phyloP scores from a whole-genome alignment of 1,140 invertebrate species.

The Phymorhynchus buccinoides region DNA sequence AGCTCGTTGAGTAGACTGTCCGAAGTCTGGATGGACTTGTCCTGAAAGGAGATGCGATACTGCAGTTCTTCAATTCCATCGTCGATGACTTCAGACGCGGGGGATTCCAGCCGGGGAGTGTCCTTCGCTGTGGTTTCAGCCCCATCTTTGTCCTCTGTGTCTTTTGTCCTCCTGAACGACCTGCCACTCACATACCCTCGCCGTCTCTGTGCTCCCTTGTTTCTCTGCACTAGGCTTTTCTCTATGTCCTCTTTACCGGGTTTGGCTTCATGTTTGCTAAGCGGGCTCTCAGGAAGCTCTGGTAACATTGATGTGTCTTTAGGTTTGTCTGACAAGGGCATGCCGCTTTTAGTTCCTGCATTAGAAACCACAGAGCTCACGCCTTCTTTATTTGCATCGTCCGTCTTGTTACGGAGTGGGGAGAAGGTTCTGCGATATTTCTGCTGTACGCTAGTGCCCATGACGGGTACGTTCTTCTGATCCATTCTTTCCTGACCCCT shows the following conservation, averaged over 20 bases:
- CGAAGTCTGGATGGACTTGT: slow-evolving; percentile 41
- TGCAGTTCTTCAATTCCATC: slow-evolving; percentile 22
- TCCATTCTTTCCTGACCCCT: slow-evolving; percentile 18
- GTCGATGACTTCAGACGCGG: neutral
- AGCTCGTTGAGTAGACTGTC: slow-evolving; percentile 26
- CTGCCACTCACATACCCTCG: slow-evolving; percentile 19
- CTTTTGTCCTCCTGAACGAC: slow-evolving; percentile 37
- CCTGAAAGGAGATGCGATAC: neutral
- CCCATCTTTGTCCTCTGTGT: slow-evolving; percentile 22
- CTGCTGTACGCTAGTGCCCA: slow-evolving; percentile 44
- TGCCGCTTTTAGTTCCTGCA: neutral
- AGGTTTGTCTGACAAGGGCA: neutral
- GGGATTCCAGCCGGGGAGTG: neutral
- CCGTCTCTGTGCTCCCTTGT: slow-evolving; percentile 25
- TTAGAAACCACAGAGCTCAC: neutral
- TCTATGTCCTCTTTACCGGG: neutral
- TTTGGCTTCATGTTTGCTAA: neutral
- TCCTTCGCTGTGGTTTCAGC: neutral
- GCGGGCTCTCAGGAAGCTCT: neutral
- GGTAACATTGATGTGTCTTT: neutral
- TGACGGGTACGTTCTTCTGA: slow-evolving; percentile 41
- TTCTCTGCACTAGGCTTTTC: slow-evolving; percentile 10
- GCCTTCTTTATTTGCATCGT: neutral
- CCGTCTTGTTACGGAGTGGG: neutral
- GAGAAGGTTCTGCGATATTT: slow-evolving; percentile 50